Evolutionary conservation across 2,888 invertebrate species (phyloP), one percentile per base, ranked within the genome.

Genomic region (Chironomus riparius): DNA sequence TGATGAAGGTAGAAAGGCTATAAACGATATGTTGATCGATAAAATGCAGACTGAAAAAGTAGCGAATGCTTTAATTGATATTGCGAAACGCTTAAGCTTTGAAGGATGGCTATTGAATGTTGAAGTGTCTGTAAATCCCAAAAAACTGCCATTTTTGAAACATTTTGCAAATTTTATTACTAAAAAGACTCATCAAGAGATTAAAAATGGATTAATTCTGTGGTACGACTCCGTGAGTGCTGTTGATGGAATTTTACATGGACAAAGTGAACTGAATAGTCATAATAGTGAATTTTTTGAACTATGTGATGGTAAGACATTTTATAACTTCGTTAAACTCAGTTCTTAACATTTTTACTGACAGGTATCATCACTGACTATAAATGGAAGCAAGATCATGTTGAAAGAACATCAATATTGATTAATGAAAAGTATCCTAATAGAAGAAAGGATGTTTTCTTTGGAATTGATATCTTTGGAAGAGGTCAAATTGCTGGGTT

Each of bases 101-200:
- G 98, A 99, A 80, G 99, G 99, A 2, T 99, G 97, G 93, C 88
- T 99, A n/a, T 84, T 99, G 24, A 99, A 99, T 82, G 88, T 99
- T 77, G 99, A 99, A 83, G 97, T 97, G 82, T 83, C 87, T 82
- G 87, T 92, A 70, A 81, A 83, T 0, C n/a, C 62, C 68, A 7
- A 78, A 70, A 77, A 78, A 24, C 79, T 83, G 79, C 78, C 71
- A n/a, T 21, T 77, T 2, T 50, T 78, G 18, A 48, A 76, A 47
- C 50, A 77, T 70, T 78, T 95, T 83, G 87, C 94, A 1, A 81
- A 84, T 47, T 85, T 87, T 80, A 82, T 93, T n/a, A 91, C 90
- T 22, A 78, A 82, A 13, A 80, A 83, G 70, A 86, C 91, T 80
- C 92, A 91, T 79, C 78, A 81, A 48, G 86, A 86, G 78, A 84